phyloP scores from a whole-genome alignment of 92 coral and sea anemone species.

The Bergia sp. region DNA sequence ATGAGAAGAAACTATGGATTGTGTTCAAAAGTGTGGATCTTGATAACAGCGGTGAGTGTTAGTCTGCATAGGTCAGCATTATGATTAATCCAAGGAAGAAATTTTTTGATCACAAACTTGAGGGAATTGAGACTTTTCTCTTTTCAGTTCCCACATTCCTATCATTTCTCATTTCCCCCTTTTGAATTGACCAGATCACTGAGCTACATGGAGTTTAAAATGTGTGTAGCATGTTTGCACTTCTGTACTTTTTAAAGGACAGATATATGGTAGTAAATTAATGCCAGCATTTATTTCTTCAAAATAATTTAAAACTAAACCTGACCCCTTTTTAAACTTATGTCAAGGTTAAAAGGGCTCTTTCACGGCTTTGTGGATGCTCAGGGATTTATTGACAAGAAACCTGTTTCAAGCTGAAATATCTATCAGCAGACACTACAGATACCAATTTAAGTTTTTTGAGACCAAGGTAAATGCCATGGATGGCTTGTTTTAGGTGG shows the following conservation, averaged over 20 bases:
- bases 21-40: conserved; percentile 88
- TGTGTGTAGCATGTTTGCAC: too few relatives aligned
- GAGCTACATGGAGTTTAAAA: too few relatives aligned
- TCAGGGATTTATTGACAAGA: too few relatives aligned
- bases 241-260: too few relatives aligned
- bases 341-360: not conserved
- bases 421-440: too few relatives aligned
- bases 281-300: not conserved
- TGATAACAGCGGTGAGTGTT: conserved; percentile 79
- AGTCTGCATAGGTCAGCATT: not conserved
- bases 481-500: too few relatives aligned
- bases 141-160: not conserved
- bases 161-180: not conserved
- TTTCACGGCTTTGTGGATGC: too few relatives aligned
- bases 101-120: not conserved
- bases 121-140: not conserved
- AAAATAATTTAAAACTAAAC: too few relatives aligned
- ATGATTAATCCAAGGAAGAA: not conserved
- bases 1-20: conserved; percentile 95
- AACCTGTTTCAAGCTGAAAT: too few relatives aligned
- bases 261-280: not conserved
- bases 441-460: too few relatives aligned
- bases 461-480: too few relatives aligned
- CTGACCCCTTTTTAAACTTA: not conserved
- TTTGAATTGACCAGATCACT: too few relatives aligned